Percentiles rank a stretch among this genome's conserved stretches.
phyloP scores from a whole-genome alignment of 1,140 invertebrate species.

The Eueides isabella region DNA sequence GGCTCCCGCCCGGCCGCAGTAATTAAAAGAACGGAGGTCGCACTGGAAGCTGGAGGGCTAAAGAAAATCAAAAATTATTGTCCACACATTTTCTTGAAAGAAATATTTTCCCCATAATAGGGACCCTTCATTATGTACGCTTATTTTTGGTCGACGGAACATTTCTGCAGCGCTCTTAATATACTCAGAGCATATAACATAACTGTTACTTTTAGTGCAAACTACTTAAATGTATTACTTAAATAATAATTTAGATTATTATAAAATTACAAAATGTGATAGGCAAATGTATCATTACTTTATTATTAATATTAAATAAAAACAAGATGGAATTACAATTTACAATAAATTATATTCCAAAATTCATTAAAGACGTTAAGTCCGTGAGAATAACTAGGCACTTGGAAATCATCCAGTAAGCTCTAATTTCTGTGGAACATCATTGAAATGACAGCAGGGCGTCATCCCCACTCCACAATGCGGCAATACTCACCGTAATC shows the following conservation, averaged over 20 bases:
- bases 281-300: no score
- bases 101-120: slow-evolving; percentile 54
- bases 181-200: not conserved
- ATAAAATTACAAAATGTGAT: not conserved
- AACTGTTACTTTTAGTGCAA: slow-evolving; percentile 16
- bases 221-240: not conserved
- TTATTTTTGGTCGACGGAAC: slow-evolving; percentile 41
- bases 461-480: slow-evolving; percentile 40
- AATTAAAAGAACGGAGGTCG: slow-evolving; percentile 73
- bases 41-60: slow-evolving; percentile 45
- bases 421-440: slow-evolving; percentile 35
- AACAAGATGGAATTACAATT: not conserved
- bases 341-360: not conserved
- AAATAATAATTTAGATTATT: not conserved
- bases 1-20: slow-evolving; percentile 59
- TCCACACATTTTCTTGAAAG: slow-evolving; percentile 65
- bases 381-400: slow-evolving; percentile 9
- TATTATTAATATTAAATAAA: not conserved
- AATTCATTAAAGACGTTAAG: not conserved
- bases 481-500: slow-evolving; percentile 53
- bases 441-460: slow-evolving; percentile 38
- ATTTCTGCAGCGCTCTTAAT: slow-evolving; percentile 37
- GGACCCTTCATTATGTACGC: slow-evolving; percentile 42
- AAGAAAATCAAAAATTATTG: slow-evolving; percentile 74
- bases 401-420: slow-evolving; percentile 33